A percentile compares a stretch with the other conserved stretches of the same genome.
These are phyloP conservation scores for Pollenia angustigena DNA, from an alignment of 2,888 invertebrate species.

Conservation along the genomic window DNA sequence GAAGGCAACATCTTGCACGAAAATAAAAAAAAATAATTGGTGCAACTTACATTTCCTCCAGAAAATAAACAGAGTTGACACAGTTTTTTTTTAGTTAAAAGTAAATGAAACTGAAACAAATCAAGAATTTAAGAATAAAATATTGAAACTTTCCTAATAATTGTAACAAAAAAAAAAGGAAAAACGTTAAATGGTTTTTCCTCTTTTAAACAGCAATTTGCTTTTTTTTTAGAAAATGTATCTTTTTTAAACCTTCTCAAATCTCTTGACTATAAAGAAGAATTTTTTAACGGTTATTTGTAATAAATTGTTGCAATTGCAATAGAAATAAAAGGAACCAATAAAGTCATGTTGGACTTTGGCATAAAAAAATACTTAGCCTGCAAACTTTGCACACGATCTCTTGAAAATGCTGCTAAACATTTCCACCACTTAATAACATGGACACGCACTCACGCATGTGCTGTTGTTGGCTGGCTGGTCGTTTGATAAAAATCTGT, in stretches of 20 bases:
- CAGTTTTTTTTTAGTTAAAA: neutral
- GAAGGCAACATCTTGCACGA: slow-evolving; percentile 7
- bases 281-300: slow-evolving; percentile 30
- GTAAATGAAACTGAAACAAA: neutral
- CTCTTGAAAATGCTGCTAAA: slow-evolving; percentile 42
- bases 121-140: neutral
- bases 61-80: slow-evolving; percentile 5
- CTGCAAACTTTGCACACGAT: slow-evolving; percentile 15
- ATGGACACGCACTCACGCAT: slow-evolving; percentile 73
- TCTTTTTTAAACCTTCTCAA: slow-evolving; percentile 5
- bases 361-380: neutral
- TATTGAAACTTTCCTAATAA: neutral
- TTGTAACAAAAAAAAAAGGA: neutral
- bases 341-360: slow-evolving; percentile 32
- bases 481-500: slow-evolving; percentile 33
- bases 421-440: slow-evolving; percentile 67
- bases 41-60: slow-evolving; percentile 4
- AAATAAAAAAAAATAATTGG: slow-evolving; percentile 2
- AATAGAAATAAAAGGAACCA: neutral
- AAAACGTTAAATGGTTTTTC: slow-evolving; percentile 14
- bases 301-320: neutral
- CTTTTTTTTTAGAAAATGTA: slow-evolving; percentile 1
- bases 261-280: slow-evolving; percentile 14
- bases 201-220: slow-evolving; percentile 14
- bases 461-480: slow-evolving; percentile 9